These are phyloP conservation scores for Sphaeramia orbicularis DNA, from an alignment of 2,797 vertebrate species.

Conservation along the genomic window DNA sequence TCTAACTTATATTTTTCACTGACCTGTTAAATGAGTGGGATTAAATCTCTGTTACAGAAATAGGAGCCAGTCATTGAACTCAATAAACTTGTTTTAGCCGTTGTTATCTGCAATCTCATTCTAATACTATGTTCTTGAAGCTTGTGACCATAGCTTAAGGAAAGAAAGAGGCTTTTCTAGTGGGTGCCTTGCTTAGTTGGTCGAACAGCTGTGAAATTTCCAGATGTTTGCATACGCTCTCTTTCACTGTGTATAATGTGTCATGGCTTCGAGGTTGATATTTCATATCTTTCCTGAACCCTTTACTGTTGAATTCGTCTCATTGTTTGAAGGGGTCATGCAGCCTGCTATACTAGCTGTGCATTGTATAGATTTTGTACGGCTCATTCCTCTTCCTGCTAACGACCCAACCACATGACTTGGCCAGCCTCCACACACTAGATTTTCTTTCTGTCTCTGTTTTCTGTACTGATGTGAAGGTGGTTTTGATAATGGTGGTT, in stretches of 20 bases:
- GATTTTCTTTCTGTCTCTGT: constrained; percentile 55
- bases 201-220: constrained; percentile 48
- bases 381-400: constrained; percentile 69
- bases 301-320: constrained; percentile 68
- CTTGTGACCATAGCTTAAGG: constrained; percentile 63
- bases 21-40: background rate
- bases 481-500: constrained; percentile 66
- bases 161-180: constrained; percentile 34
- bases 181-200: constrained; percentile 29
- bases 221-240: constrained; percentile 60
- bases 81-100: constrained; percentile 16
- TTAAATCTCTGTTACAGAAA: background rate
- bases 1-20: background rate
- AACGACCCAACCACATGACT: constrained; percentile 73
- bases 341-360: constrained; percentile 66
- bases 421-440: constrained; percentile 58
- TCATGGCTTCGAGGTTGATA: constrained; percentile 59
- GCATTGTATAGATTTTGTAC: constrained; percentile 75
- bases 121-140: constrained; percentile 35
- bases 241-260: constrained; percentile 57
- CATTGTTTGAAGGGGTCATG: constrained; percentile 69
- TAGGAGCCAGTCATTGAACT: constrained; percentile 1
- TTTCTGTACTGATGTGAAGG: constrained; percentile 53
- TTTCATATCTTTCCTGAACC: constrained; percentile 71
- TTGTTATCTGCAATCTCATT: constrained; percentile 43